phyloP scores from a whole-genome alignment of 2,113 vertebrate species.

The Sciurus niger region DNA sequence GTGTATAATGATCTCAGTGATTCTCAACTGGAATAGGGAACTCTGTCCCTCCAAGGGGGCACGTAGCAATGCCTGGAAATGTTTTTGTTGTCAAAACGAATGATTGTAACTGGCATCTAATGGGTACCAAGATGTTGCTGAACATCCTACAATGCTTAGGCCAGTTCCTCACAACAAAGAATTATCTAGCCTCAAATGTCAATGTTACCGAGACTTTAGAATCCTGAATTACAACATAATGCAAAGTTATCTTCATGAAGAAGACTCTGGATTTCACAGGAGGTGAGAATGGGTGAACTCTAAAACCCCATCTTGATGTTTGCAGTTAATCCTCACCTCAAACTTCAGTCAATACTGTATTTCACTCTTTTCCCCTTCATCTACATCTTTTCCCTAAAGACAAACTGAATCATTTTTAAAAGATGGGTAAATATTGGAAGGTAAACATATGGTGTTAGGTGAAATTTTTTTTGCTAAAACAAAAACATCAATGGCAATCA shows the following conservation, averaged over 20 bases:
- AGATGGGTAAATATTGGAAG: background rate
- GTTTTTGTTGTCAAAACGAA: background rate
- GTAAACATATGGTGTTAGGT: background rate
- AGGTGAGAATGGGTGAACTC: background rate
- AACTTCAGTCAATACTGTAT: background rate
- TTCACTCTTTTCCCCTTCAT: background rate
- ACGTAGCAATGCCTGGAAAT: background rate
- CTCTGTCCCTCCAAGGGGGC: background rate
- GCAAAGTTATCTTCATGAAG: background rate
- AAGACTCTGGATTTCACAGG: background rate
- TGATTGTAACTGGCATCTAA: background rate
- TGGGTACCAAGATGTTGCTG: background rate
- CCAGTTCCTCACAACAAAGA: background rate
- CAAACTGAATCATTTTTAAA: background rate
- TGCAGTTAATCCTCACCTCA: background rate
- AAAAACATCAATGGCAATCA: background rate
- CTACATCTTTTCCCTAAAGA: background rate
- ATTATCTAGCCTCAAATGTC: background rate
- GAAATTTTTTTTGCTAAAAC: conserved; percentile 38
- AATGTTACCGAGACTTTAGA: background rate
- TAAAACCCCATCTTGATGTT: background rate
- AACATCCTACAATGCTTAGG: background rate
- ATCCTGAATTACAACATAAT: background rate
- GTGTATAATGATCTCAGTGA: background rate
- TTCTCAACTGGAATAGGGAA: background rate